phyloP scores from a whole-genome alignment of 1,140 invertebrate species.

The Cyclargus thomasi region DNA sequence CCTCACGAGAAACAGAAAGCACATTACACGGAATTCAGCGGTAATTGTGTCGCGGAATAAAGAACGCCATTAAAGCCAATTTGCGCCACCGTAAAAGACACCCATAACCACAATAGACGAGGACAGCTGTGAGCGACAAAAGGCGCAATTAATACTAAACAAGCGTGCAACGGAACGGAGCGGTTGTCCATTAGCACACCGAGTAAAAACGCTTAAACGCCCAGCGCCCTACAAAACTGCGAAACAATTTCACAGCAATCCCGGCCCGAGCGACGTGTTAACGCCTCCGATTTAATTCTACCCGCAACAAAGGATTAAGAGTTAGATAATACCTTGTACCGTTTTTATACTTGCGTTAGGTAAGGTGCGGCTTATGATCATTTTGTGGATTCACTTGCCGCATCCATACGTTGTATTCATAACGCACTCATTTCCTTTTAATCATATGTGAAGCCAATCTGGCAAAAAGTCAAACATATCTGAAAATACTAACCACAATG shows the following conservation, averaged over 20 bases:
- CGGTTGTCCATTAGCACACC: constrained; percentile 54
- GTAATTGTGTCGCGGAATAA: not conserved
- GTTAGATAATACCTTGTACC: constrained; percentile 29
- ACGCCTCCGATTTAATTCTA: constrained; percentile 51
- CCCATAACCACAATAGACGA: constrained; percentile 36
- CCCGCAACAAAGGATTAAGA: constrained; percentile 27
- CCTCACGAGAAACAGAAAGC: too few relatives aligned
- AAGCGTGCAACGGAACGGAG: constrained; percentile 45
- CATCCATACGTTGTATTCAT: too few relatives aligned
- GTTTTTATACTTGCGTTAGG: not conserved
- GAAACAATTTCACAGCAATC: constrained; percentile 49
- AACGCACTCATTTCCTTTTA: too few relatives aligned
- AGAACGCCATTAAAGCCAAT: constrained; percentile 30
- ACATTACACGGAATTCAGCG: not conserved
- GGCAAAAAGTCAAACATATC: too few relatives aligned
- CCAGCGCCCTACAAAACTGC: constrained; percentile 40
- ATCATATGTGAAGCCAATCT: too few relatives aligned
- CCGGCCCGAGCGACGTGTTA: constrained; percentile 43
- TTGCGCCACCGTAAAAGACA: constrained; percentile 27
- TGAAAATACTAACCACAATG: too few relatives aligned
- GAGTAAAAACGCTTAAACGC: constrained; percentile 51
- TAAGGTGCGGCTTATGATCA: too few relatives aligned
- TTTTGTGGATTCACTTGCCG: too few relatives aligned
- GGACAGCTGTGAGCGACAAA: constrained; percentile 56
- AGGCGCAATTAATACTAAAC: constrained; percentile 70